Base-by-base conservation (phyloP, 2,888 invertebrate species). In the Ypsolopha sequella region DNA sequence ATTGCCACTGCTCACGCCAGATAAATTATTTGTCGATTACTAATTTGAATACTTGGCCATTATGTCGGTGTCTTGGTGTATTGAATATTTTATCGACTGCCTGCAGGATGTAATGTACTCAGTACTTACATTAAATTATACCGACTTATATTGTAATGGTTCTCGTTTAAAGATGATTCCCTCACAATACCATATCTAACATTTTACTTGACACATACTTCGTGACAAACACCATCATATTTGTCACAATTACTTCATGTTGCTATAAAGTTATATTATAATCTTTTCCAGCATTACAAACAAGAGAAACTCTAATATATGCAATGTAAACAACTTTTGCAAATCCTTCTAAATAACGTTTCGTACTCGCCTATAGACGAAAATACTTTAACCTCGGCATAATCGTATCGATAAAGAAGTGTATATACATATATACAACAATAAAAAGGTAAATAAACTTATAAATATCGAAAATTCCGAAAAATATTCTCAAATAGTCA, bases 391-490 rank as follows among this genome's bases (percentile, higher is more conserved):
- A 11, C n/a, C 10, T 39, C 39, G 10, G 11, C 10, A 39, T 39
- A 9, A 39, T 11, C 10, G n/a, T 39, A 39, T 11, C 11, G 39
- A 39, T 10, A 39, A 39, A 6, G 10, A 39, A 11, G 10, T 6
- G 10, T 11, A 11, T 10, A 9, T 10, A 39, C 10, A 11, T 10
- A 9, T 10, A 39, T 9, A 38, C 6, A 38, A 10, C 10, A 9
- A 11, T 11, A 10, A 38, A 14, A 47, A 47, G 36, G 36, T 47
- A 47, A 38, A 36, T 14, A 47, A 36, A 36, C 36, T 8, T 10
- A 36, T 36, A 76, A 76, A 75, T 75, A 73, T 78, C 73, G 68
- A 58, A 70, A 7, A 11, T 24, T 10, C 13, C 34, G 24, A 2
- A 48, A 48, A 6, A 47, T 11, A 24, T 24, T 2, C 11, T n/a